Evolutionary conservation across 2,797 vertebrate species (phyloP), one percentile per base, ranked within the genome.

Genomic region (Siniperca obscura): DNA sequence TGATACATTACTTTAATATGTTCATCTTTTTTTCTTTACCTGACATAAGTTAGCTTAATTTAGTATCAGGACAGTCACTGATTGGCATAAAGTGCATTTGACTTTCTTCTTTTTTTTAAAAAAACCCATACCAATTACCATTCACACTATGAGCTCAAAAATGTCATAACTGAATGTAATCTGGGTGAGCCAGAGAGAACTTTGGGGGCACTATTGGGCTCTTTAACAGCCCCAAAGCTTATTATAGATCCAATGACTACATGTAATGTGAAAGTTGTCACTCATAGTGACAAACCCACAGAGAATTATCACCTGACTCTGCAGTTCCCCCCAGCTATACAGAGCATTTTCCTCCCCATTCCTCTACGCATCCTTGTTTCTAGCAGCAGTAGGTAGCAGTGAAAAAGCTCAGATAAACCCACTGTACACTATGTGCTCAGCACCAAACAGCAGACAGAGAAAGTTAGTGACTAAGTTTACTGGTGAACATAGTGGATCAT

Each of bases 271-370:
- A 27, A 65, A 65, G 62, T 34, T 50, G 65, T 67, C 65, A 30
- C 44, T 67, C 65, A 50, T 46, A 48, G 65, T 50, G 48, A 50
- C 65, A 67, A 21, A n/a, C 65, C 44, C 48, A 50, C 46, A 48
- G 27, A 30, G 48, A 50, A 25, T 44, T 25, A 42, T 44, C n/a
- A 27, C n/a, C 42, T 66, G n/a, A 46, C 42, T 46, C 42, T 30
- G 30, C 30, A 30, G 30, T 30, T 25, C 38, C 40, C 40, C 62
- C 62, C 36, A 65, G 62, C 62, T 65, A 27, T 46, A 27, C 7
- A 1, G 42, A 66, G 42, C 25, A 27, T 66, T 46, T 66, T 46
- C 62, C 64, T 46, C 7, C 22, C n/a, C 17, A 25, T 66, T 46
- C 38, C 64, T 46, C 64, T 17, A 25, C 5, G 64, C 42, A 46